Conservation (phyloP, 1,140 invertebrate genomes). For the Pseudomyrmex dendroicus region DNA sequence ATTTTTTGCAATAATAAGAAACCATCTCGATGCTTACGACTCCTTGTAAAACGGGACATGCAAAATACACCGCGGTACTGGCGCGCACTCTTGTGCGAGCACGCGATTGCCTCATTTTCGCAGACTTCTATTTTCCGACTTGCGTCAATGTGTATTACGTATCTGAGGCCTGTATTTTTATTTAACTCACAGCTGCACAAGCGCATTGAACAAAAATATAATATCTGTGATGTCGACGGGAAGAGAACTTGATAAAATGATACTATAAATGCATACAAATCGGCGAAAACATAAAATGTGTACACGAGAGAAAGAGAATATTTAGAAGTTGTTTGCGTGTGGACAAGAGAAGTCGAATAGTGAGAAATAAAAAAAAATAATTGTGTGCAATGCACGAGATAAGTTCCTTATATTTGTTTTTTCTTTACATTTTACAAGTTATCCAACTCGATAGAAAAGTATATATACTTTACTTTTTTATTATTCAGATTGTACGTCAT, state of each 20-base stretch:
- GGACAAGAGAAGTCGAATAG: conserved; percentile 19
- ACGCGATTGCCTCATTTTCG: conserved; percentile 63
- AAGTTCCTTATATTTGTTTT: conserved; percentile 37
- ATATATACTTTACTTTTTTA: conserved; percentile 39
- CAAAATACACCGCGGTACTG: conserved; percentile 24
- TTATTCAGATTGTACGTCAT: conserved; percentile 14
- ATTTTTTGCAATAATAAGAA: conserved; percentile 12
- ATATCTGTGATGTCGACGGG: background rate
- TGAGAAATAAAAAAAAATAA: conserved; percentile 25
- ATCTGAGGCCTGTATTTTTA: conserved; percentile 28
- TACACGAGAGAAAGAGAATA: background rate
- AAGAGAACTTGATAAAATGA: background rate
- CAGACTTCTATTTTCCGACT: conserved; percentile 46
- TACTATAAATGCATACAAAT: conserved; percentile 14
- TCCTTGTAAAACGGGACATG: background rate
- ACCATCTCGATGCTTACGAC: background rate
- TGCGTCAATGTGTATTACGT: conserved; percentile 63
- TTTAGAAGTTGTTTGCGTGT: conserved; percentile 2
- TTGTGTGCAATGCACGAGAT: conserved; percentile 2
- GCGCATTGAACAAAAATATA: conserved; percentile 22
- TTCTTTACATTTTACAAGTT: conserved; percentile 5
- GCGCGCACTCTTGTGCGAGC: conserved; percentile 21
- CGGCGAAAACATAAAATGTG: background rate
- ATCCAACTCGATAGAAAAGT: conserved; percentile 8
- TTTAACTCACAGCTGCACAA: conserved; percentile 11